phyloP scores from a whole-genome alignment of 2,113 vertebrate genomes.

The Tachuris rubrigastra region DNA sequence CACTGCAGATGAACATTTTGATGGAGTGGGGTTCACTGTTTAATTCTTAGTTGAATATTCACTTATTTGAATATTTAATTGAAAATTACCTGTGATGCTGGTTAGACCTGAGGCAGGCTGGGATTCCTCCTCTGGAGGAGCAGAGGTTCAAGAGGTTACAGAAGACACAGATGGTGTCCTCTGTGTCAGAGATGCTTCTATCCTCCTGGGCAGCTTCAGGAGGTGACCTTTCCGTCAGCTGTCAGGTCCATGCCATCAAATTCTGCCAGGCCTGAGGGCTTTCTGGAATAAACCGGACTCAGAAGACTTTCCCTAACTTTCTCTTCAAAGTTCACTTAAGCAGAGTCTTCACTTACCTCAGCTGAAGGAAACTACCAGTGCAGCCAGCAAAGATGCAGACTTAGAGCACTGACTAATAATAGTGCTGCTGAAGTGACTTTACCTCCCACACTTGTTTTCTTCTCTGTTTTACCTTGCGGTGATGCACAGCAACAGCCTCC shows the following conservation, averaged over 20 bases:
- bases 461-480: background rate
- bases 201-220: conserved; percentile 4
- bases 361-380: background rate
- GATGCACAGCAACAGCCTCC: conserved; percentile 1
- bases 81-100: background rate
- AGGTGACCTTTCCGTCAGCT: conserved; percentile 29
- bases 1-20: background rate
- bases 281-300: background rate
- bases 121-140: background rate
- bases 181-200: background rate
- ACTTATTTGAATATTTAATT: too few relatives aligned
- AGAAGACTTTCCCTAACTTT: background rate
- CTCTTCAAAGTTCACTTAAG: background rate
- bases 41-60: background rate
- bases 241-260: conserved; percentile 41
- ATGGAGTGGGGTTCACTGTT: background rate
- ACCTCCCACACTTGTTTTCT: background rate
- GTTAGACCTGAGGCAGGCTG: background rate
- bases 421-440: background rate
- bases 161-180: conserved; percentile 10
- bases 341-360: background rate
- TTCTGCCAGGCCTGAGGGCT: background rate
- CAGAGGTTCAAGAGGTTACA: background rate
- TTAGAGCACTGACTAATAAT: background rate
- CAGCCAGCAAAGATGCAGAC: background rate